These are phyloP conservation scores for Diplolepis rosae DNA, from an alignment of 2,888 invertebrate species.

Conservation along the genomic window DNA sequence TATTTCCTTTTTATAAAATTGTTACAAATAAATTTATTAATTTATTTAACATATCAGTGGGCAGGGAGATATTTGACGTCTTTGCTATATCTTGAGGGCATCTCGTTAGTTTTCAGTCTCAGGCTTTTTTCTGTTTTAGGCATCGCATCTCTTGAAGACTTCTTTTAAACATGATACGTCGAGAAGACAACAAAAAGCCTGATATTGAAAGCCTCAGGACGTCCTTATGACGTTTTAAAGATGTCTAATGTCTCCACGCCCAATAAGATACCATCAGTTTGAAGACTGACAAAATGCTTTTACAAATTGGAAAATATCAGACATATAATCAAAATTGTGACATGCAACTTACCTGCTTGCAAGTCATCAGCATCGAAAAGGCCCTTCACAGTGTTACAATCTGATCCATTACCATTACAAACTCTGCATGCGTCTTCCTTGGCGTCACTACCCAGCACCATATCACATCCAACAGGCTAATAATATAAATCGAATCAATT, in stretches of 20 bases:
- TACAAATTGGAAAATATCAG: background rate
- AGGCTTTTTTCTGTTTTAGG: no score
- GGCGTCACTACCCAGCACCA: conserved; percentile 90
- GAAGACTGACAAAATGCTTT: background rate
- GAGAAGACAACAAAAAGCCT: no score
- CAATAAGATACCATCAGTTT: background rate
- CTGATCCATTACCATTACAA: conserved; percentile 93
- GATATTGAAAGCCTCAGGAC: no score
- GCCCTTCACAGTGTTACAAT: conserved; percentile 87
- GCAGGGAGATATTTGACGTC: no score
- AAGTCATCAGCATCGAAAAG: conserved; percentile 83
- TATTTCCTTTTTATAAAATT: background rate
- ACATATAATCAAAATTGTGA: conserved; percentile 27
- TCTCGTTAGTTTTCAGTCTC: no score
- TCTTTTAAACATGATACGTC: no score
- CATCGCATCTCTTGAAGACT: no score
- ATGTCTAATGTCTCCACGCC: background rate
- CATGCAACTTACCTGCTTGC: conserved; percentile 78
- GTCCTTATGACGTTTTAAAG: no score
- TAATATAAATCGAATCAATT: conserved; percentile 53
- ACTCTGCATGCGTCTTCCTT: conserved; percentile 92
- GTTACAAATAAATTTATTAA: no score
- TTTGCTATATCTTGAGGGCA: no score
- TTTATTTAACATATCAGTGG: no score
- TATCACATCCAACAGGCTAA: conserved; percentile 94